Conservation (phyloP, 2,888 invertebrate genomes). For the Epirrita christyi region DNA sequence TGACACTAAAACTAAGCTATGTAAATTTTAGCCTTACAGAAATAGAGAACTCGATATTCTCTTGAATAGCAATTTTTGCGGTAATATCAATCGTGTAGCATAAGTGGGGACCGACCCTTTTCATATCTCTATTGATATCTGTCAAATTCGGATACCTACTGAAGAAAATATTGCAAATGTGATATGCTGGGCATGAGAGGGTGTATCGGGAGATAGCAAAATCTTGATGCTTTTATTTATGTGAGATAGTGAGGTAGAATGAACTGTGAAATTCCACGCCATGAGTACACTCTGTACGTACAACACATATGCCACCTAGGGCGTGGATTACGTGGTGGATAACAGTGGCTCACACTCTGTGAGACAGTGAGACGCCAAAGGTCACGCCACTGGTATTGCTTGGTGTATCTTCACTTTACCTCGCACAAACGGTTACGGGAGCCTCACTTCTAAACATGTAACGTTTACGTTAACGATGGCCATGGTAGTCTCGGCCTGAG, state of each 20-base stretch:
- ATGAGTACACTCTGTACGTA: too few relatives aligned
- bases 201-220: slow-evolving; percentile 7
- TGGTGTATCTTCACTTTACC: too few relatives aligned
- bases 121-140: slow-evolving; percentile 65
- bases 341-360: too few relatives aligned
- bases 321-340: too few relatives aligned
- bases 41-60: slow-evolving; percentile 58
- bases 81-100: slow-evolving; percentile 72
- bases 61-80: slow-evolving; percentile 71
- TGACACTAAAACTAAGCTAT: slow-evolving; percentile 39
- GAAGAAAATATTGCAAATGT: slow-evolving; percentile 36
- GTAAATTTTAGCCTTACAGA: slow-evolving; percentile 55
- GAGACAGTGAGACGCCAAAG: too few relatives aligned
- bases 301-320: too few relatives aligned
- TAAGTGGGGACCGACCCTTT: slow-evolving; percentile 69
- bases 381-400: too few relatives aligned
- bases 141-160: slow-evolving; percentile 53
- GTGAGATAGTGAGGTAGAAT: neutral
- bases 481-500: too few relatives aligned
- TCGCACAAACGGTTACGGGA: too few relatives aligned
- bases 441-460: too few relatives aligned
- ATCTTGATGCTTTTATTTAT: neutral
- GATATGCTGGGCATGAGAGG: slow-evolving; percentile 25
- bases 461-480: too few relatives aligned
- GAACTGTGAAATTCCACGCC: neutral